Conservation (phyloP, 1,140 invertebrate species). For the Zelostemma sp. region DNA sequence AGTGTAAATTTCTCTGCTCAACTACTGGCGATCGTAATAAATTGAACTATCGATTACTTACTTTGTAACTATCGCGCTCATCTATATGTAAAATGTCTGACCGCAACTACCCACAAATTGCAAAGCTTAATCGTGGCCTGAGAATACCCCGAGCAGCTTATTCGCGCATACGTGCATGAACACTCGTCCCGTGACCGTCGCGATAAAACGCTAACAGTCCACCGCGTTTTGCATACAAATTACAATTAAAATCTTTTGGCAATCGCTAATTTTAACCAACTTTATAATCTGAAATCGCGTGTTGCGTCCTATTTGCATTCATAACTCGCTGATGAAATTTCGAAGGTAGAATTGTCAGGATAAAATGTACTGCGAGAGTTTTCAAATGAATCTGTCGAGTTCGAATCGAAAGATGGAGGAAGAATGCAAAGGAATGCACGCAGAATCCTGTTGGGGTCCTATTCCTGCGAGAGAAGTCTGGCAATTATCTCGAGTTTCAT, state of each 20-base stretch:
- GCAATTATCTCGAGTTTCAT: neutral
- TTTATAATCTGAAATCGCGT: constrained; percentile 44
- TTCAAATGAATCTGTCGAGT: constrained; percentile 23
- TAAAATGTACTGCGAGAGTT: constrained; percentile 30
- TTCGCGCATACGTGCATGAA: constrained; percentile 19
- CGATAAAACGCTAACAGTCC: constrained; percentile 37
- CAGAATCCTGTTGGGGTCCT: no score
- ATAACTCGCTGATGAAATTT: constrained; percentile 37
- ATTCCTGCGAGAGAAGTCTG: no score
- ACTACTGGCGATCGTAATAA: constrained; percentile 26
- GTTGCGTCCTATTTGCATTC: constrained; percentile 31
- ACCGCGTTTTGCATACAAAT: constrained; percentile 43
- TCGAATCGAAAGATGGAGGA: no score
- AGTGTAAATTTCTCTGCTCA: constrained; percentile 6
- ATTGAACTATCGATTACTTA: constrained; percentile 34
- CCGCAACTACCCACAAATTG: constrained; percentile 35
- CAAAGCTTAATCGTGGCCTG: constrained; percentile 38
- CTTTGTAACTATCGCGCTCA: constrained; percentile 18
- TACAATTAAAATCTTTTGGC: constrained; percentile 46
- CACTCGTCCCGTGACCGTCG: neutral
- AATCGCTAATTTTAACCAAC: constrained; percentile 37
- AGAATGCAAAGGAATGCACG: no score
- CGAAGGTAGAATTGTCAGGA: constrained; percentile 37
- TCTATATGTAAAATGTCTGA: constrained; percentile 42
- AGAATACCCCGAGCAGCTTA: constrained; percentile 29